Evolutionary conservation across 2,113 vertebrate species (phyloP).

Genomic region (Sapajus apella): DNA sequence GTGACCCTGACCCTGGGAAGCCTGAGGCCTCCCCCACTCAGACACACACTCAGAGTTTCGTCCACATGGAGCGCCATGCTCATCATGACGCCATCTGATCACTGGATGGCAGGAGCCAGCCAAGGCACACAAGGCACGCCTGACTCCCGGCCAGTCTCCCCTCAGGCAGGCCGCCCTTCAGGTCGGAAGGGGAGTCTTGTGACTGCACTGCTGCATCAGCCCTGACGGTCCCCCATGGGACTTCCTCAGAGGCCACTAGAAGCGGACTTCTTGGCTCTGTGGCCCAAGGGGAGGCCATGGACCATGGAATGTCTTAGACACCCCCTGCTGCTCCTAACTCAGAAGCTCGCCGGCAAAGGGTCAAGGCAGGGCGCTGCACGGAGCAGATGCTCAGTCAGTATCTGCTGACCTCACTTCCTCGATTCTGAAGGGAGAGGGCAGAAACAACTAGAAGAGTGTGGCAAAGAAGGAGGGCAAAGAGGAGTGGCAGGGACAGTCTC

Average conservation of each 20-base stretch:
- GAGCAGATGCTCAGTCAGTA: background rate
- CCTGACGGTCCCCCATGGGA: too few relatives aligned
- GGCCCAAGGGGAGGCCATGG: background rate
- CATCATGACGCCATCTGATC: fast-evolving
- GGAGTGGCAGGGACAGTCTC: background rate
- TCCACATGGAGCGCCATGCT: background rate
- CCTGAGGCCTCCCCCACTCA: background rate
- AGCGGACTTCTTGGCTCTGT: background rate
- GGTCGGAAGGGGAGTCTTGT: background rate
- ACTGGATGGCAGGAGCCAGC: fast-evolving
- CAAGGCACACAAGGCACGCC: too few relatives aligned
- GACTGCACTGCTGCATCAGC: too few relatives aligned
- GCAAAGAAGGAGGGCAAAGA: background rate
- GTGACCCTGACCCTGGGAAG: background rate
- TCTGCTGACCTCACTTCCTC: background rate
- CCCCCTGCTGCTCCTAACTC: background rate
- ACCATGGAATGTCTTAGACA: background rate
- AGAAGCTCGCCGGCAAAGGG: background rate
- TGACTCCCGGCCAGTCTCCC: background rate
- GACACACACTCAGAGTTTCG: fast-evolving
- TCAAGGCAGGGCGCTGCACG: background rate
- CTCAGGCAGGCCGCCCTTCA: background rate
- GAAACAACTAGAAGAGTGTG: background rate
- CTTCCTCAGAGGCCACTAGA: background rate
- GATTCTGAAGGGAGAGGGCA: background rate